phyloP scores from a whole-genome alignment of 2,113 vertebrate species.

The Steatornis caripensis region DNA sequence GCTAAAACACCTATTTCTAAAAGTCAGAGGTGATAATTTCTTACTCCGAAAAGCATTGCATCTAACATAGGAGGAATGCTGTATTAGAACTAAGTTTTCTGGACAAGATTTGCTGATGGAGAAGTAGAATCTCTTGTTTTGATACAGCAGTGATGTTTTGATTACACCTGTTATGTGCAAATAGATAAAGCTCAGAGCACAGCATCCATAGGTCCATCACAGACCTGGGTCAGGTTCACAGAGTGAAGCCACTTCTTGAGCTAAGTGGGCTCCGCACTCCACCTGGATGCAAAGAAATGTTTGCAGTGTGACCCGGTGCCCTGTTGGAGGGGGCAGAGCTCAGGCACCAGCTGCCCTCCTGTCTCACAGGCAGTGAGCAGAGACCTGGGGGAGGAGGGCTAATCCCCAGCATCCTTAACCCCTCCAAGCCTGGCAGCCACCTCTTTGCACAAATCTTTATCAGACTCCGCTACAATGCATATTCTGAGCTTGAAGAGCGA shows the following conservation, averaged over 20 bases:
- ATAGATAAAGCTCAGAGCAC: background rate
- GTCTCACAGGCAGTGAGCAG: background rate
- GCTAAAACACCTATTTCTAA: background rate
- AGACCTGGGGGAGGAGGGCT: background rate
- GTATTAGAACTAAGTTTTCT: background rate
- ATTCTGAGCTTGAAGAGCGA: background rate
- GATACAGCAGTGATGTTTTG: background rate
- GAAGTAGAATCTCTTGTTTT: background rate
- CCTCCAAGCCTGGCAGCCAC: background rate
- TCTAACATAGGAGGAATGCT: background rate
- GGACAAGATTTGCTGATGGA: background rate
- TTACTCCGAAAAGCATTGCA: background rate
- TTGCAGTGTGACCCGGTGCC: background rate
- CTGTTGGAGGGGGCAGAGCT: background rate
- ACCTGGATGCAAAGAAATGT: background rate
- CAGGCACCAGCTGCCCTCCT: background rate
- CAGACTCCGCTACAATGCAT: fast-evolving
- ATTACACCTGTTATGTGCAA: background rate
- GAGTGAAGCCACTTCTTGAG: background rate
- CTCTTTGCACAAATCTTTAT: background rate
- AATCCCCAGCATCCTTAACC: background rate
- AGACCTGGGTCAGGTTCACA: background rate
- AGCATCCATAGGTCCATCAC: background rate
- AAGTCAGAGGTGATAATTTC: background rate
- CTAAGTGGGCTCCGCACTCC: background rate